These are phyloP conservation scores for Lamprotornis superbus DNA, from an alignment of 2,113 vertebrate genomes.

Conservation along the genomic window DNA sequence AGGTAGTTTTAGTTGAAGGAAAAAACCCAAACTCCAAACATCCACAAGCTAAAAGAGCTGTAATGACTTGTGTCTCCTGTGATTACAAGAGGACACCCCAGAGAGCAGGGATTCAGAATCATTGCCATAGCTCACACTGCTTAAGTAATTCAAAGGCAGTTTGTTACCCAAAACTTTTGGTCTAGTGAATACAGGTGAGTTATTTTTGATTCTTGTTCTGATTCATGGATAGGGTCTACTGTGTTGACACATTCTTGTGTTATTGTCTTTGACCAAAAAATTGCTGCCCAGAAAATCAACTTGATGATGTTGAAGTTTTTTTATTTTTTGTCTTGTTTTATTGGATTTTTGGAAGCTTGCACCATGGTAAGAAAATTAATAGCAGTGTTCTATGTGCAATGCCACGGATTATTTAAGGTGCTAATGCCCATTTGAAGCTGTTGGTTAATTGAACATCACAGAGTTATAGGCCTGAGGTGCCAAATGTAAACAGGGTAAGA, in stretches of 20 bases:
- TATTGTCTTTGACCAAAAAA: not conserved
- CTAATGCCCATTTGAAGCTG: not conserved
- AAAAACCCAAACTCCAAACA: not conserved
- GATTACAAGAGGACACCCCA: not conserved
- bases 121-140: not conserved
- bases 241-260: not conserved
- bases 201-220: not conserved
- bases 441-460: slow-evolving; percentile 32
- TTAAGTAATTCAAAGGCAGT: not conserved
- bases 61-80: not conserved
- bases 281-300: not conserved
- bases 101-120: not conserved
- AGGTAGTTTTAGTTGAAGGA: not conserved
- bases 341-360: not conserved
- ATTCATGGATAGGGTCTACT: not conserved
- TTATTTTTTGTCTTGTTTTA: not conserved
- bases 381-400: not conserved
- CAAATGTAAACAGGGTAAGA: not conserved
- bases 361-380: not conserved
- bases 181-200: not conserved
- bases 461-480: slow-evolving; percentile 3
- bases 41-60: not conserved
- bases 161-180: not conserved
- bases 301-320: not conserved
- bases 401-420: not conserved